Conservation (phyloP, 2,888 invertebrate species). For the Sinhomidia bicolor region DNA sequence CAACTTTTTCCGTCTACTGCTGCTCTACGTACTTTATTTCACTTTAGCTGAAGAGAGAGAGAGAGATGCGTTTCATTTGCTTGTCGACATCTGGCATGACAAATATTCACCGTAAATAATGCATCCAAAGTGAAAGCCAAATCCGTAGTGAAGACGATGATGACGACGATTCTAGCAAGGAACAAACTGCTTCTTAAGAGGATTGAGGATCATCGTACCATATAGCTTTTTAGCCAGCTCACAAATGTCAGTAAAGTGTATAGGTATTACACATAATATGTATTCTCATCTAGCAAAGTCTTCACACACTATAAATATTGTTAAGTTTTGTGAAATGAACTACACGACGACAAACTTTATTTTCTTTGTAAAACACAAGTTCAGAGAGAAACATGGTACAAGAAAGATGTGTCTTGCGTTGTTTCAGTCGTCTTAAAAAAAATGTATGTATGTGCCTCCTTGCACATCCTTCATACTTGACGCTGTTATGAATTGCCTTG, state of each 20-base stretch:
- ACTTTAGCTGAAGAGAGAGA: not conserved
- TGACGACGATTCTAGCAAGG: too few relatives aligned
- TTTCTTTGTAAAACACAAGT: not conserved
- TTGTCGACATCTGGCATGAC: conserved; percentile 52
- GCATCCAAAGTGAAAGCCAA: conserved; percentile 37
- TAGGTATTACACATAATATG: too few relatives aligned
- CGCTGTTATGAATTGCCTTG: not conserved
- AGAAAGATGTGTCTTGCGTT: not conserved
- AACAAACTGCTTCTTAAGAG: too few relatives aligned
- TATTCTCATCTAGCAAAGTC: too few relatives aligned
- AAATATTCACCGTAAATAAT: conserved; percentile 52
- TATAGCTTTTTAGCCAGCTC: too few relatives aligned
- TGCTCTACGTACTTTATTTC: not conserved
- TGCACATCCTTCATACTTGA: not conserved
- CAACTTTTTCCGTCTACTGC: conserved; percentile 31
- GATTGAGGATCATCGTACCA: too few relatives aligned
- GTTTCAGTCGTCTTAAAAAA: not conserved
- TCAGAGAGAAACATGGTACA: not conserved
- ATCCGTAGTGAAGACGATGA: conserved; percentile 21
- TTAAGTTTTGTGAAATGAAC: not conserved
- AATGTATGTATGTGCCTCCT: too few relatives aligned
- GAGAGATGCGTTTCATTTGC: conserved; percentile 41
- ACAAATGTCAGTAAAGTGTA: too few relatives aligned
- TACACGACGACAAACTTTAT: conserved; percentile 1
- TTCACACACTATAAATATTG: not conserved